These are phyloP conservation scores for Notolabrus celidotus DNA, from an alignment of 2,797 vertebrate species.

Conservation along the genomic window DNA sequence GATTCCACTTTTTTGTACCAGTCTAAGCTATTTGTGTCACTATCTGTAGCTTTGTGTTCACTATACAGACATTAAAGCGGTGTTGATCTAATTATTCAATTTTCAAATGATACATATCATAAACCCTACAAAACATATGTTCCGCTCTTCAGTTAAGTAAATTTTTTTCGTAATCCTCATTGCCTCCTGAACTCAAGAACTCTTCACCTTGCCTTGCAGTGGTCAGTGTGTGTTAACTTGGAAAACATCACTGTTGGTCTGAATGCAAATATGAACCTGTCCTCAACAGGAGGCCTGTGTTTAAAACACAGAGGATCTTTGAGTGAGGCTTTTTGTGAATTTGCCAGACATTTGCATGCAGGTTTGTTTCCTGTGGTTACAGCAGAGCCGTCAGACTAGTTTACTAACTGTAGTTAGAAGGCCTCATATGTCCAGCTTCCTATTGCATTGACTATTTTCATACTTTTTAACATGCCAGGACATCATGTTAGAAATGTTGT, in stretches of 20 bases:
- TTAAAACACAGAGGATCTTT: slow-evolving; percentile 13
- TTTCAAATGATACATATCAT: no score
- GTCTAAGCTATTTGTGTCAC: background rate
- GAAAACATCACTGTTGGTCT: background rate
- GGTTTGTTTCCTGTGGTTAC: slow-evolving; percentile 10
- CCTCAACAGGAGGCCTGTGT: background rate
- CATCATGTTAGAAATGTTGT: no score
- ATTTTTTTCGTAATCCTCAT: no score
- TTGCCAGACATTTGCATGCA: slow-evolving; percentile 55
- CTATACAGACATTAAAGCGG: background rate
- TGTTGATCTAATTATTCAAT: background rate
- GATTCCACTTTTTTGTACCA: background rate
- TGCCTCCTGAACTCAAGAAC: background rate
- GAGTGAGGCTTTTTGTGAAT: slow-evolving; percentile 38
- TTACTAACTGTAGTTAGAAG: slow-evolving; percentile 4
- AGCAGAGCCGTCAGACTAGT: background rate
- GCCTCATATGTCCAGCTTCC: background rate
- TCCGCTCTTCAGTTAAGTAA: no score
- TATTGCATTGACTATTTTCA: background rate
- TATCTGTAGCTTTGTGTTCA: background rate
- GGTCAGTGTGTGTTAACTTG: background rate
- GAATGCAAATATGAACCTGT: slow-evolving; percentile 35
- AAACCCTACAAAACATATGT: no score
- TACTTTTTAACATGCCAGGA: no score
- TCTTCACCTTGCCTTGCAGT: background rate